phyloP scores from a whole-genome alignment of 2,888 invertebrate genomes.

The Pheosia gnoma region DNA sequence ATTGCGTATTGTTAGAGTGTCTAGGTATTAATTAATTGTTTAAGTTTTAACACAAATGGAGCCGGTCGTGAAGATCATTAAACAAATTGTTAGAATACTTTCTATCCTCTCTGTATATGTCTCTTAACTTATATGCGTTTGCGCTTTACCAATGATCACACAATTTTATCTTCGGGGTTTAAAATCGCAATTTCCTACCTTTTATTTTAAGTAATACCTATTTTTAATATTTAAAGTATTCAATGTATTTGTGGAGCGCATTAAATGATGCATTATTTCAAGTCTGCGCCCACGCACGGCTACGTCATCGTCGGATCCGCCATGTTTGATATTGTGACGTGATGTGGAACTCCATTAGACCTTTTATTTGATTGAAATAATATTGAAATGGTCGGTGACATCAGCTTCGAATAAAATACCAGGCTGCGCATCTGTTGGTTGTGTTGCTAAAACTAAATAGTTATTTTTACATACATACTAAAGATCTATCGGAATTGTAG shows the following conservation, averaged over 20 bases:
- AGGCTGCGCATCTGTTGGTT: no score
- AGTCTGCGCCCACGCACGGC: constrained; percentile 3
- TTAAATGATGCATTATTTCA: neutral
- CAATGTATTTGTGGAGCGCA: constrained; percentile 2
- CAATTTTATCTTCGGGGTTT: no score
- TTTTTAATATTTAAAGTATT: neutral
- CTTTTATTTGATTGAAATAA: neutral
- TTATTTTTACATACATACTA: no score
- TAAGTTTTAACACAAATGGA: neutral
- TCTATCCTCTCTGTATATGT: no score
- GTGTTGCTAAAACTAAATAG: no score
- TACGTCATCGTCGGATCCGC: constrained; percentile 2
- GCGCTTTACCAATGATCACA: no score
- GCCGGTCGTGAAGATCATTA: neutral
- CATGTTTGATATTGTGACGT: constrained; percentile 6
- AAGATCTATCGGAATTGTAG: no score
- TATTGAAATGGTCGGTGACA: constrained; percentile 4
- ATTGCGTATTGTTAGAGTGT: neutral
- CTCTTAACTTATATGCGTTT: no score
- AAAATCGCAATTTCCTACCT: no score
- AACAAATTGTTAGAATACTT: no score
- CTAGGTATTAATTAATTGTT: neutral
- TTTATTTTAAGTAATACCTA: no score
- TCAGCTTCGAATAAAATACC: neutral
- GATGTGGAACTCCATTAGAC: neutral